Base-by-base conservation (phyloP, 2,888 invertebrate species). In the Catocala nupta region DNA sequence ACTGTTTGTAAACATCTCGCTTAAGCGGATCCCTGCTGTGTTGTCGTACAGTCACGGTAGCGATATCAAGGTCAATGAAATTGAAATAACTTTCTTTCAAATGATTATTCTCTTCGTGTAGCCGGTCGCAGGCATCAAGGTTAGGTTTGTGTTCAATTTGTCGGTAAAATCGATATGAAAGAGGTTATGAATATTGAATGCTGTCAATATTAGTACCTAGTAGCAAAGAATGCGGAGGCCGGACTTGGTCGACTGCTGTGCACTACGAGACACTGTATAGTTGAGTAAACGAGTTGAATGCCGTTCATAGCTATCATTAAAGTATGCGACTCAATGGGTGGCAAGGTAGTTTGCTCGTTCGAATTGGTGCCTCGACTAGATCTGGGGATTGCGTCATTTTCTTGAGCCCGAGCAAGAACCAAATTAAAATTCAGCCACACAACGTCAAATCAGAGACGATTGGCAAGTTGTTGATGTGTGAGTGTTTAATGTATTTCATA, bases 21-120 rank as follows among this genome's bases (percentile, higher is more conserved):
- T 77, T 71, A 72, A 64, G 71, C 68, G 53, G 61, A 59, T 70
- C 75, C 73, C 72, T 72, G 73, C 71, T 70, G 73, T 70, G 78
- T 75, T 73, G 79, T 75, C 81, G 83, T 62, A 56, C 55, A 59
- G 72, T 86, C 80, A 86, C 85, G 84, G 81, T 83, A 82, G 82
- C 84, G 73, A 84, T 83, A 89, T 86, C 83, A 82, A 83, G 90
- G 89, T 85, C 86, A 88, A 86, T 76, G 88, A 90, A 90, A 90
- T 87, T 85, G 88, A 90, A 89, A 89, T 77, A 84, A 87, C 87
- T 88, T 87, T 89, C 88, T 84, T 87, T 83, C 73, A 79, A 77
- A 79, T 77, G 62, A 72, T 80, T 72, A 74, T 82, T 82, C 78
- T 78, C 74, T 79, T 80, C 73, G 69, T 76, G 68, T 75, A 75